Evolutionary conservation across 2,797 vertebrate species (phyloP).

Genomic region (Pantherophis vulpinus): DNA sequence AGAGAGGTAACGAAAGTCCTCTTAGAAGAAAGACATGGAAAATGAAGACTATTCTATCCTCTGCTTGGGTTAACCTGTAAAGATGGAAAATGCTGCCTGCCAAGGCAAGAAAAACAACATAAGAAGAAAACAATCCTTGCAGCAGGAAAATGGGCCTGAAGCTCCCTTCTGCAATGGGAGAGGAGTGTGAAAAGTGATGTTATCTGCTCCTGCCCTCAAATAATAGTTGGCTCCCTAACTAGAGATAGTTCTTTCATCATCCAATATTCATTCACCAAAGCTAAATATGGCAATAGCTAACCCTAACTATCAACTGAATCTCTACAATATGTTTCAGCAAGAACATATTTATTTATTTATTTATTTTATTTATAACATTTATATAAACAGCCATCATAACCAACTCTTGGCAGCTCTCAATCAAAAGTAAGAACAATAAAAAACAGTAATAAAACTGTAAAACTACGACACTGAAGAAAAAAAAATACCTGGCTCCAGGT

Average conservation of each 20-base stretch:
- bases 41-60: background rate
- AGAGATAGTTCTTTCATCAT: background rate
- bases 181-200: background rate
- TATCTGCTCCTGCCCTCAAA: background rate
- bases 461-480: background rate
- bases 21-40: background rate
- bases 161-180: background rate
- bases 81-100: background rate
- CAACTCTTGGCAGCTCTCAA: background rate
- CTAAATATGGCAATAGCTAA: background rate
- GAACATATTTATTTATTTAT: background rate
- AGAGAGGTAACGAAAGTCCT: background rate
- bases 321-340: background rate
- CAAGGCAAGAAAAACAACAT: background rate
- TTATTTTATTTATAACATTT: background rate
- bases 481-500: background rate
- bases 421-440: background rate
- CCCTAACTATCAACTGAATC: background rate
- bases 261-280: background rate
- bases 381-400: background rate
- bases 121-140: background rate
- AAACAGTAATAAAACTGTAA: background rate
- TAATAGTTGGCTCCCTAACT: background rate
- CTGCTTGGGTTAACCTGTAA: background rate
- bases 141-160: background rate